These are phyloP conservation scores for Patella ulyssiponensis DNA, from an alignment of 2,888 invertebrate genomes.

Conservation along the genomic window DNA sequence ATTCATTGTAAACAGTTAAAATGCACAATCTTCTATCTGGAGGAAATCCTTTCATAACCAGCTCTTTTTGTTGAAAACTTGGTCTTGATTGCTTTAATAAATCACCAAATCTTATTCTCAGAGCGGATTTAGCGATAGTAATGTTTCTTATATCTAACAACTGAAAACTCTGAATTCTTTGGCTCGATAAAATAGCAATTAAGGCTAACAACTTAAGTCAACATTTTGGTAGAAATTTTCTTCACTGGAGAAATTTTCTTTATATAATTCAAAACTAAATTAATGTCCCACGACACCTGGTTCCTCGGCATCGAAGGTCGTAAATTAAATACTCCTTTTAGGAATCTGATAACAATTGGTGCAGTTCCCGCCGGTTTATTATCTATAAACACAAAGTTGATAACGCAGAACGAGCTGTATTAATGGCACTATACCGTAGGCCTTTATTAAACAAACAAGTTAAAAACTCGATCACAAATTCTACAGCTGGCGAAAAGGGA, in stretches of 20 bases:
- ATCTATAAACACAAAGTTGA: constrained; percentile 14
- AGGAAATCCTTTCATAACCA: too few species aligned
- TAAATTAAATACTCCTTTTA: constrained; percentile 23
- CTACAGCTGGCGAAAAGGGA: constrained; percentile 3
- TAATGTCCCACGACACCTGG: constrained; percentile 16
- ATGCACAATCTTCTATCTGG: too few species aligned
- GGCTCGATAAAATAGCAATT: constrained; percentile 21
- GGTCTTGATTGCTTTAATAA: not conserved
- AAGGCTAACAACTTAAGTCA: constrained; percentile 7
- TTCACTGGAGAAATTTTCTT: constrained; percentile 16
- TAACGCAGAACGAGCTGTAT: constrained; percentile 25
- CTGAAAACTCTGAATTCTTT: constrained; percentile 16
- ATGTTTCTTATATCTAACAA: constrained; percentile 18
- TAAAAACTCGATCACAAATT: constrained; percentile 20
- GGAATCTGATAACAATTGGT: constrained; percentile 15
- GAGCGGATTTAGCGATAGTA: not conserved
- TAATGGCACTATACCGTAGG: constrained; percentile 22
- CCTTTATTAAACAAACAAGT: constrained; percentile 10
- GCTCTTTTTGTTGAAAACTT: constrained; percentile 1
- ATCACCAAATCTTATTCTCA: not conserved
- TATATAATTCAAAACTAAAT: constrained; percentile 15
- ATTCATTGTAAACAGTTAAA: too few species aligned
- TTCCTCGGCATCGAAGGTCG: constrained; percentile 18
- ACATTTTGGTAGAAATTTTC: constrained; percentile 6
- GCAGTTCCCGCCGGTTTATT: constrained; percentile 12